These are phyloP conservation scores for Polydrusus cervinus DNA, from an alignment of 2,888 invertebrate genomes.

Conservation along the genomic window DNA sequence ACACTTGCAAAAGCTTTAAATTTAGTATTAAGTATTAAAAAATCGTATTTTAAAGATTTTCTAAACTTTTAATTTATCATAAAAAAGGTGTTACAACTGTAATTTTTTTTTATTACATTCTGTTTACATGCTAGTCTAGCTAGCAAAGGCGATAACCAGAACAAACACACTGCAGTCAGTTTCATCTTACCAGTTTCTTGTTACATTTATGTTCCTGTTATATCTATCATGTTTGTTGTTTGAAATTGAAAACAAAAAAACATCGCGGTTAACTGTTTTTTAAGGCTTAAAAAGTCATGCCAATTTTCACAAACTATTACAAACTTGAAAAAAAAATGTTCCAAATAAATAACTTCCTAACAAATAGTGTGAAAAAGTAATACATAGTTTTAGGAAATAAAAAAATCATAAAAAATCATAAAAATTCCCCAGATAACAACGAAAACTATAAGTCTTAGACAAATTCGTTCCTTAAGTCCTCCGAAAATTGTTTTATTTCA, in stretches of 20 bases:
- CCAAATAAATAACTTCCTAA: no score
- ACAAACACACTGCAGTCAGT: conserved; percentile 31
- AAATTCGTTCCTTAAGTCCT: neutral
- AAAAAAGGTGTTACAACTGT: conserved; percentile 35
- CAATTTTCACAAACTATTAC: no score
- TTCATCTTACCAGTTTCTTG: conserved; percentile 2
- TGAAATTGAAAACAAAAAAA: neutral
- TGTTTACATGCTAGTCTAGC: conserved; percentile 38
- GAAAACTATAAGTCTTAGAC: neutral
- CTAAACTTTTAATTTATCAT: neutral
- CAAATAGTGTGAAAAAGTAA: no score
- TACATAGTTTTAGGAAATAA: no score
- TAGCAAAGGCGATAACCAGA: conserved; percentile 35
- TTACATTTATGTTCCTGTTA: neutral
- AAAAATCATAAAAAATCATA: no score
- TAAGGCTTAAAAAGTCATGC: no score
- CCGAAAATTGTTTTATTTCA: neutral
- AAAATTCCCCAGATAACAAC: no score
- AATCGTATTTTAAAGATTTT: no score
- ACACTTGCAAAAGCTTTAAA: no score
- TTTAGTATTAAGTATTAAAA: no score
- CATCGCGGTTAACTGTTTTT: no score
- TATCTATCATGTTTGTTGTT: neutral
- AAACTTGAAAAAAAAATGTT: no score
- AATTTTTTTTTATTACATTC: conserved; percentile 26